Conservation (phyloP, 2,888 invertebrate species). For the Thysanoteuthis rhombus region DNA sequence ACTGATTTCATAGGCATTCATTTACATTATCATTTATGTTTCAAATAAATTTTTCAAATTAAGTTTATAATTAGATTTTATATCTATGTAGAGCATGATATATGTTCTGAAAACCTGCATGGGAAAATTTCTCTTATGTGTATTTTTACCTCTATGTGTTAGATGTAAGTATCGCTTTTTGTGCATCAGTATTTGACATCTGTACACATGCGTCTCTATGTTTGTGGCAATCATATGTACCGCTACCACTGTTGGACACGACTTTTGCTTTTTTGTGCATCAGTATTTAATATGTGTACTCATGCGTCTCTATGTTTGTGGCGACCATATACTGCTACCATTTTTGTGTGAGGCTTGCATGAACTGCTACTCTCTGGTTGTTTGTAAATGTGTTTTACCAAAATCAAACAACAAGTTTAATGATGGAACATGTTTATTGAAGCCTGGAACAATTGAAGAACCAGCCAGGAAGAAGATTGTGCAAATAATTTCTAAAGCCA, state of each 20-base stretch:
- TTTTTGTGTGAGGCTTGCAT: constrained; percentile 15
- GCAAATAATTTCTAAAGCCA: not conserved
- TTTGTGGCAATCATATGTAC: not conserved
- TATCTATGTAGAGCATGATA: not conserved
- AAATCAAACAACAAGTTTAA: constrained; percentile 17
- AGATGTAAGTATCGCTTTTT: not conserved
- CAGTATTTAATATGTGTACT: not conserved
- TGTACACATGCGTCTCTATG: not conserved
- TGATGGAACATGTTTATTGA: constrained; percentile 23
- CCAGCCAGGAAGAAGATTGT: not conserved
- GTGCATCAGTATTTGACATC: not conserved
- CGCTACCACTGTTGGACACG: not conserved
- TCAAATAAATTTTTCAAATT: not conserved
- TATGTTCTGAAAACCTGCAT: not conserved
- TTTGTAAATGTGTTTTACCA: constrained; percentile 13
- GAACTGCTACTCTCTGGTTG: constrained; percentile 1
- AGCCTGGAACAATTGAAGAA: constrained; percentile 23
- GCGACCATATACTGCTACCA: not conserved
- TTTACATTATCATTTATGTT: not conserved
- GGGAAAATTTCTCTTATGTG: not conserved
- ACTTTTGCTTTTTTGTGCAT: not conserved
- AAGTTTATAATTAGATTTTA: not conserved
- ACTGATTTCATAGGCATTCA: not conserved
- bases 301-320: not conserved
- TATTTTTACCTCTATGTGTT: not conserved